Percentiles rank a stretch among this genome's conserved stretches.
These are phyloP conservation scores for Drosophila anomelani DNA, from an alignment of 2,888 invertebrate species.

Conservation along the genomic window DNA sequence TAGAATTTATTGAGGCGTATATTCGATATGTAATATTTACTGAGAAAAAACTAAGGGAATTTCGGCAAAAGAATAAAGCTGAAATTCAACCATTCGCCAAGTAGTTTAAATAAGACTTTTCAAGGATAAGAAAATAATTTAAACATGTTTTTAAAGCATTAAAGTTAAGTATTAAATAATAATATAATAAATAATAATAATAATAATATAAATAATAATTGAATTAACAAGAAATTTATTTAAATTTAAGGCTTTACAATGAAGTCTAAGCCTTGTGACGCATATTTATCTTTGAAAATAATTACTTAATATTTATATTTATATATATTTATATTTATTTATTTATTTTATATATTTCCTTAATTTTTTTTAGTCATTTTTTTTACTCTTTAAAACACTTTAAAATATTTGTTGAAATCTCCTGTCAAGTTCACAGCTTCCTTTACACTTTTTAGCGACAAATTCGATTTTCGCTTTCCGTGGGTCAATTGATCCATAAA, in stretches of 20 bases:
- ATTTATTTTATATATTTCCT: not conserved
- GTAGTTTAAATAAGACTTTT: not conserved
- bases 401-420: not conserved
- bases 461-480: constrained; percentile 11
- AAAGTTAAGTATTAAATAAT: too few relatives aligned
- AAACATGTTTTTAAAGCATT: not conserved
- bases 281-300: not conserved
- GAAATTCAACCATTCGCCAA: not conserved
- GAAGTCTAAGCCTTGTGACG: too few relatives aligned
- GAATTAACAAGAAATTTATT: not conserved
- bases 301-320: too few relatives aligned
- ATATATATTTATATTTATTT: too few relatives aligned
- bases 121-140: not conserved
- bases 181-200: too few relatives aligned
- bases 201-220: too few relatives aligned
- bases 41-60: not conserved
- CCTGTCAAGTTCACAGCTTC: not conserved
- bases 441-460: not conserved
- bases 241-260: not conserved
- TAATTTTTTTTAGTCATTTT: not conserved
- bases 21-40: too few relatives aligned
- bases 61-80: not conserved
- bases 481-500: constrained; percentile 46
- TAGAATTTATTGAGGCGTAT: not conserved
- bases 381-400: too few relatives aligned